A percentile compares a stretch with the other conserved stretches of the same genome.
Evolutionary conservation across 2,113 vertebrate species (phyloP).

Genomic region (Ctenomys sociabilis): DNA sequence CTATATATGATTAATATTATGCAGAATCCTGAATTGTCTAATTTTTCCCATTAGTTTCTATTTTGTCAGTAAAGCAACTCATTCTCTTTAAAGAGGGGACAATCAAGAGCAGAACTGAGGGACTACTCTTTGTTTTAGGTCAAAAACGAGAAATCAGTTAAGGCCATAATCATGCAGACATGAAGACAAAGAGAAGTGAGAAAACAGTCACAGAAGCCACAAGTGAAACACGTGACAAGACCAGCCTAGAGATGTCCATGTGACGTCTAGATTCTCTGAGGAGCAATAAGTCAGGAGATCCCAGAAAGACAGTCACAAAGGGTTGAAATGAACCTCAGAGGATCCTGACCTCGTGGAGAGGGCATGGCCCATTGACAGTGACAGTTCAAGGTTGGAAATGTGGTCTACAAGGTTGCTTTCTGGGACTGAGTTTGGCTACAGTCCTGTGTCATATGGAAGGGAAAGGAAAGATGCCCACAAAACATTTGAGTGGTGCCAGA

Average conservation of each 20-base stretch:
- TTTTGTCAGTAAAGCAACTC: neutral
- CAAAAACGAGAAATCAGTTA: neutral
- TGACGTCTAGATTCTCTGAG: neutral
- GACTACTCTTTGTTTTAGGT: neutral
- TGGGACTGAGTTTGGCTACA: neutral
- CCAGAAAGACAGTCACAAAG: neutral
- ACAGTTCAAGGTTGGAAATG: neutral
- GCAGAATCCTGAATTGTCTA: neutral
- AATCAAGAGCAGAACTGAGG: neutral
- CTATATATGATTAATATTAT: neutral
- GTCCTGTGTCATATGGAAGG: neutral
- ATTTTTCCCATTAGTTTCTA: constrained; percentile 7
- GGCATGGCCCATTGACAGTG: neutral
- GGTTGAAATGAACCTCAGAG: neutral
- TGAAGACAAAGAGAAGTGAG: neutral
- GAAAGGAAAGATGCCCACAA: neutral
- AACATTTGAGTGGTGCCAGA: constrained; percentile 17
- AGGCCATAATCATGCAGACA: neutral
- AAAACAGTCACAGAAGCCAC: neutral
- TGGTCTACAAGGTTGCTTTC: neutral
- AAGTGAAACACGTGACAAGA: neutral
- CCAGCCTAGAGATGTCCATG: neutral
- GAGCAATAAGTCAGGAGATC: neutral
- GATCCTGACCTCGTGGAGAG: neutral
- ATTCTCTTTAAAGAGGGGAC: neutral